Evolutionary conservation across 1,140 invertebrate species (phyloP).

Genomic region (Hylaeus anthracinus): DNA sequence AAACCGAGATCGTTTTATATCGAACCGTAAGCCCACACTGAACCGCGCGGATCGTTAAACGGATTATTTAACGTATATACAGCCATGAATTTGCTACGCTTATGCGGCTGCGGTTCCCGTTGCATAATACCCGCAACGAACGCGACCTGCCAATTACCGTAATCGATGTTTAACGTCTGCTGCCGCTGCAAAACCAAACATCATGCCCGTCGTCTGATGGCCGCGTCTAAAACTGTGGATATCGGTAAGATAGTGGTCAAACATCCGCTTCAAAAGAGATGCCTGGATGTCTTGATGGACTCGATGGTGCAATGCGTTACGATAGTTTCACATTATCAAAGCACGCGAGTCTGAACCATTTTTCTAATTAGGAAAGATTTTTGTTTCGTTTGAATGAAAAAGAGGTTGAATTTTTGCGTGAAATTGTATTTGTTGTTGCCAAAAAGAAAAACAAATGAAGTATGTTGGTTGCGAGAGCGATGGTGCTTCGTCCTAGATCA

Average conservation of each 20-base stretch:
- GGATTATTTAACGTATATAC: slow-evolving; percentile 69
- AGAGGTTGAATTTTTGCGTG: no score
- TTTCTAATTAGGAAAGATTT: no score
- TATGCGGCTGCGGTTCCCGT: slow-evolving; percentile 59
- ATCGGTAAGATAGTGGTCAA: slow-evolving; percentile 23
- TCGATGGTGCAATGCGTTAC: no score
- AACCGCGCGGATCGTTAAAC: slow-evolving; percentile 58
- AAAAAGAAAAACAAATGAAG: no score
- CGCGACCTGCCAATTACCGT: slow-evolving; percentile 67
- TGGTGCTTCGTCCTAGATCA: no score
- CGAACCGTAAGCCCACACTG: slow-evolving; percentile 13
- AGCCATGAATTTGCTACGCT: slow-evolving; percentile 68
- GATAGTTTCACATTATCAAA: no score
- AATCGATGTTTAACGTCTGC: slow-evolving; percentile 72
- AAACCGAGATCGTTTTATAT: slow-evolving; percentile 36
- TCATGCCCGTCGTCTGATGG: slow-evolving; percentile 26
- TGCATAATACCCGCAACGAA: slow-evolving; percentile 51
- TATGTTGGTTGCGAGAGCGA: no score
- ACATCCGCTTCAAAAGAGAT: neutral
- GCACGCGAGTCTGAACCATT: no score
- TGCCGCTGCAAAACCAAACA: slow-evolving; percentile 53
- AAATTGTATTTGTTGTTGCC: no score
- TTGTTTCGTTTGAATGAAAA: no score
- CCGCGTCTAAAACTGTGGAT: slow-evolving; percentile 20
- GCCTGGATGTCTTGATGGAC: no score